A percentile compares a stretch with the other conserved stretches of the same genome.
Conservation (phyloP, 1,140 invertebrate species). For the Bicyclus anynana region DNA sequence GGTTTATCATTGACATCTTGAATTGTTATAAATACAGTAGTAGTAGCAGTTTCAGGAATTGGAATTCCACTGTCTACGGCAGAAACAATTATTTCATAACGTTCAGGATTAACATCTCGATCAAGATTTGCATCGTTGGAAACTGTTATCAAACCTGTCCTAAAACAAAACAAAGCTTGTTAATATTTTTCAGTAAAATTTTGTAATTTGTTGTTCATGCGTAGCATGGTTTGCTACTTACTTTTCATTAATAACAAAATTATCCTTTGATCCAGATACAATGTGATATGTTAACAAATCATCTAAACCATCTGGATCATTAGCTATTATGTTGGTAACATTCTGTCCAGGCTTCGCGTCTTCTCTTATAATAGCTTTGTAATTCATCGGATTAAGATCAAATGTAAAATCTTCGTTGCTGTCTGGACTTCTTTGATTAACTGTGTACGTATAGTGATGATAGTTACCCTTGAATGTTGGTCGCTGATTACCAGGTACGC, state of each 20-base stretch:
- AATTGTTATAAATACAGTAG: conserved; percentile 84
- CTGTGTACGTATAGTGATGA: conserved; percentile 73
- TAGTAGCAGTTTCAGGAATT: conserved; percentile 86
- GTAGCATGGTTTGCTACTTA: conserved; percentile 57
- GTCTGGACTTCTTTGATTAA: conserved; percentile 40
- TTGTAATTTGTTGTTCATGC: too few relatives aligned
- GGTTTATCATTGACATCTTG: conserved; percentile 91
- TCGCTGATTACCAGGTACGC: conserved; percentile 86
- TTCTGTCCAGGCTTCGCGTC: conserved; percentile 82
- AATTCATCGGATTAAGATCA: conserved; percentile 80
- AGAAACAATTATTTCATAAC: conserved; percentile 85
- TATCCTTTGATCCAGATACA: conserved; percentile 85
- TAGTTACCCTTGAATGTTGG: conserved; percentile 86
- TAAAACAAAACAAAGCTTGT: conserved; percentile 46
- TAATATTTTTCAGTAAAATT: too few relatives aligned
- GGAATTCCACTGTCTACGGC: conserved; percentile 85
- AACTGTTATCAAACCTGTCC: conserved; percentile 84
- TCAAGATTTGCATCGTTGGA: conserved; percentile 86
- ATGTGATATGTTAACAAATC: conserved; percentile 85
- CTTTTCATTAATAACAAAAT: conserved; percentile 87
- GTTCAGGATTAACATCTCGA: conserved; percentile 80
- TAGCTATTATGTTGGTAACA: conserved; percentile 83
- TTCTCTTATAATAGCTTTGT: conserved; percentile 84
- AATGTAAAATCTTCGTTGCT: conserved; percentile 65
- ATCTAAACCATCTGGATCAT: conserved; percentile 87